phyloP scores from a whole-genome alignment of 2,797 vertebrate species.

The Bucorvus abyssinicus region DNA sequence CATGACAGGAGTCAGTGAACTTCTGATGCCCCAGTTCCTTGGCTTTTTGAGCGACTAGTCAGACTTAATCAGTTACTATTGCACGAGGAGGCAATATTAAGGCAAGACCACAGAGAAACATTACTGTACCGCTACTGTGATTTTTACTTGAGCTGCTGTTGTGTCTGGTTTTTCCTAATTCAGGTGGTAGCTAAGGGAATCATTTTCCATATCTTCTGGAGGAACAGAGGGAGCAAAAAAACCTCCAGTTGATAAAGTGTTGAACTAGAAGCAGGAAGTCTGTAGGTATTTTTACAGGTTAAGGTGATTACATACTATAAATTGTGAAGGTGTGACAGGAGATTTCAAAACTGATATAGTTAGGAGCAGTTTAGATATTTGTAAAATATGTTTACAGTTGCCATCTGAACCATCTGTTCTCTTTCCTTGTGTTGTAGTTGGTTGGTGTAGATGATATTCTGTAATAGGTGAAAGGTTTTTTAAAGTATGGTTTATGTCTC shows the following conservation, averaged over 20 bases:
- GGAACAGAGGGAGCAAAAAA: not conserved
- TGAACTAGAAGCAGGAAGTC: not conserved
- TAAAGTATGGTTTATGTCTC: slow-evolving; percentile 12
- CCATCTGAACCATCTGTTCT: slow-evolving; percentile 48
- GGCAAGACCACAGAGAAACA: not conserved
- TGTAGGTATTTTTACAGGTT: not conserved
- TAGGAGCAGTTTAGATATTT: slow-evolving; percentile 27
- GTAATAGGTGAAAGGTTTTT: slow-evolving; percentile 18
- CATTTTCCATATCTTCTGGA: not conserved
- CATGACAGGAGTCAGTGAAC: not conserved
- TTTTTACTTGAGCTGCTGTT: not conserved
- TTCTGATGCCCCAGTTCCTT: not conserved
- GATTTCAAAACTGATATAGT: slow-evolving; percentile 10
- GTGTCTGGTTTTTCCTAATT: not conserved
- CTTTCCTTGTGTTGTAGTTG: not conserved
- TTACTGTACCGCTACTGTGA: not conserved
- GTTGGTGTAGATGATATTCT: not conserved
- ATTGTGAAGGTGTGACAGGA: not conserved
- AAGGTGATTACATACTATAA: not conserved
- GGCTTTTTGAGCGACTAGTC: not conserved
- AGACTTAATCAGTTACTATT: not conserved
- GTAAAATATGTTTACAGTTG: slow-evolving; percentile 32
- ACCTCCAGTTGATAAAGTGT: not conserved
- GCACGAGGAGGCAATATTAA: not conserved
- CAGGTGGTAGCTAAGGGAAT: not conserved